phyloP scores from a whole-genome alignment of 2,113 vertebrate species.

The Cynocephalus volans region DNA sequence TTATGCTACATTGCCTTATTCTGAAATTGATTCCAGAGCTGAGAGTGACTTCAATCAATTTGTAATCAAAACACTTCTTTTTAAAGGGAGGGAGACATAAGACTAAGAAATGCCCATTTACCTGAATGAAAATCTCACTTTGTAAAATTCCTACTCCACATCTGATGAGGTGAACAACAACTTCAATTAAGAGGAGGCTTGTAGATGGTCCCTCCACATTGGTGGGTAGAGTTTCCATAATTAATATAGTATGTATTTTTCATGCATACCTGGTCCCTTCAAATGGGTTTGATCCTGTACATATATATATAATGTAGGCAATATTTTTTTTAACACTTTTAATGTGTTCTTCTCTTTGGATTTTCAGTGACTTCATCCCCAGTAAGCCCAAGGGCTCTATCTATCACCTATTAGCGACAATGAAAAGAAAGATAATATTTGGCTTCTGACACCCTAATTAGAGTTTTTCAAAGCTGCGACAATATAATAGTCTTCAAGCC shows the following conservation, averaged over 20 bases:
- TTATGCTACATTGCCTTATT: neutral
- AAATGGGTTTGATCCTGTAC: neutral
- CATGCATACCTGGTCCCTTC: neutral
- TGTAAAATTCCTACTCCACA: neutral
- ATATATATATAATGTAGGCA: neutral
- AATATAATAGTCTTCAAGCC: neutral
- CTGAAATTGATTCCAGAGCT: neutral
- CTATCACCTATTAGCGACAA: neutral
- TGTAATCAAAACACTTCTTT: neutral
- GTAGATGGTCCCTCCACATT: neutral
- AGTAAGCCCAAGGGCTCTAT: neutral
- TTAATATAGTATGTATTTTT: neutral
- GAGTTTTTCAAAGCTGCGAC: neutral
- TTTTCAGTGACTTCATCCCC: conserved; percentile 23
- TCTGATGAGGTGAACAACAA: neutral
- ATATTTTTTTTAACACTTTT: neutral
- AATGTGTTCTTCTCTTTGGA: neutral
- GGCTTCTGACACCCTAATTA: neutral
- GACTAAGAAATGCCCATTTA: neutral
- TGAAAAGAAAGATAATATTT: conserved; percentile 19
- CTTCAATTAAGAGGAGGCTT: neutral
- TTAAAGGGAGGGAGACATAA: neutral
- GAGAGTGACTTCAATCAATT: neutral
- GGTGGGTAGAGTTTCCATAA: neutral
- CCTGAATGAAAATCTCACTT: neutral